phyloP scores from a whole-genome alignment of 2,797 vertebrate genomes.

The Cirrhinus mrigala region DNA sequence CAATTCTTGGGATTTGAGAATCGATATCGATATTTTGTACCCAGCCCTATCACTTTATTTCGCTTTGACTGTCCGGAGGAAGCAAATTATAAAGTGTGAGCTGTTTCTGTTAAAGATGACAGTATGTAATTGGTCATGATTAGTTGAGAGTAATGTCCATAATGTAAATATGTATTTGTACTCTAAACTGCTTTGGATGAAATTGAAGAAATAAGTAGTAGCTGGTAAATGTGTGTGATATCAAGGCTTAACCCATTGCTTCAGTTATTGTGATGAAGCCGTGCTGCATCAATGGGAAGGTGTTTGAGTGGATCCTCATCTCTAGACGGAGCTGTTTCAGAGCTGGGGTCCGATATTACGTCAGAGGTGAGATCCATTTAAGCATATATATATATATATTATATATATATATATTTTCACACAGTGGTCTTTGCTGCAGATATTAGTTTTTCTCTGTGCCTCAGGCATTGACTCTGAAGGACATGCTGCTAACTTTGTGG shows the following conservation, averaged over 20 bases:
- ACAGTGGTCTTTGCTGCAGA: not conserved
- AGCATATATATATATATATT: not conserved
- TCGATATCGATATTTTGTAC: too few species aligned
- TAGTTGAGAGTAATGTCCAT: not conserved
- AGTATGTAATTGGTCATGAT: not conserved
- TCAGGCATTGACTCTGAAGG: slow-evolving; percentile 97
- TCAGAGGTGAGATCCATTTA: slow-evolving; percentile 85
- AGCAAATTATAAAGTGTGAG: not conserved
- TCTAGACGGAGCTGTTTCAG: slow-evolving; percentile 98
- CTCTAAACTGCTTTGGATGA: too few species aligned
- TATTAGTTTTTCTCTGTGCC: not conserved
- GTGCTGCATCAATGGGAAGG: slow-evolving; percentile 93
- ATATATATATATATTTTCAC: too few species aligned
- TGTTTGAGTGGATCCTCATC: slow-evolving; percentile 97
- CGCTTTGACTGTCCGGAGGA: not conserved
- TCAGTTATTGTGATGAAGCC: slow-evolving; percentile 94
- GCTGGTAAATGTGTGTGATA: not conserved
- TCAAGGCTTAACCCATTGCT: slow-evolving; percentile 61
- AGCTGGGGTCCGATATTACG: slow-evolving; percentile 95
- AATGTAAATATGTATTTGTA: not conserved
- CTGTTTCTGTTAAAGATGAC: not conserved
- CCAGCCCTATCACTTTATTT: not conserved
- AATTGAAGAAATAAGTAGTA: not conserved
- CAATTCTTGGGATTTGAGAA: too few species aligned
- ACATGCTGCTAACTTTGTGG: slow-evolving; percentile 97